These are phyloP conservation scores for Eupeodes latifasciatus DNA, from an alignment of 2,888 invertebrate species.

Conservation along the genomic window DNA sequence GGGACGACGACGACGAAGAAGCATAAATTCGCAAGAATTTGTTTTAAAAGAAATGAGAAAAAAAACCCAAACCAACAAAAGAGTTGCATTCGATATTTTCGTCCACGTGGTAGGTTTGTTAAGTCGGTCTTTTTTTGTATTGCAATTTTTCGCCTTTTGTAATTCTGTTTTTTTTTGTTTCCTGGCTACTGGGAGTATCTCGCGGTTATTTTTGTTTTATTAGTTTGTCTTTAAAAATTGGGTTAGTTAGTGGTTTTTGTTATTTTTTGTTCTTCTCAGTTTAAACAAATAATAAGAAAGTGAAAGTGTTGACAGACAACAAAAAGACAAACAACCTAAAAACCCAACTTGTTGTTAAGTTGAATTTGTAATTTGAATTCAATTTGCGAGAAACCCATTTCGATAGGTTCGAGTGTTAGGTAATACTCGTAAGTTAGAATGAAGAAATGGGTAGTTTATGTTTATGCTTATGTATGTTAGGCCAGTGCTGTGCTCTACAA, in stretches of 20 bases:
- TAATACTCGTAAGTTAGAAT: constrained; percentile 25
- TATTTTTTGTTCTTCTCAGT: constrained; percentile 13
- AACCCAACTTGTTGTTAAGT: constrained; percentile 44
- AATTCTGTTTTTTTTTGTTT: not conserved
- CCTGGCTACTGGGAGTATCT: constrained; percentile 2
- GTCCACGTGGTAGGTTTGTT: constrained; percentile 80
- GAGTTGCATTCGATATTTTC: constrained; percentile 71
- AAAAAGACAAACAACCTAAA: not conserved
- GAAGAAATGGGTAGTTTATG: not conserved
- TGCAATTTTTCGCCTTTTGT: constrained; percentile 21
- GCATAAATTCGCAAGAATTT: not conserved
- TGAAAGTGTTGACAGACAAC: constrained; percentile 58
- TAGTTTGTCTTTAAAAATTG: constrained; percentile 28
- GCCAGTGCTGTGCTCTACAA: not conserved
- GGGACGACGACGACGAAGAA: not conserved
- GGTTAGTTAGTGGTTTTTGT: constrained; percentile 48
- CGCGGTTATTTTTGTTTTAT: not conserved
- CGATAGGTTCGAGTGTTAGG: constrained; percentile 35
- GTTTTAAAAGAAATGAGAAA: not conserved
- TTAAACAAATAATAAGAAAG: constrained; percentile 33
- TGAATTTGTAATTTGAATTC: constrained; percentile 45
- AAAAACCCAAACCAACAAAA: not conserved
- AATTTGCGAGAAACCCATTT: not conserved
- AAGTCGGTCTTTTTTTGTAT: constrained; percentile 12
- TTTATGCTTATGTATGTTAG: too few relatives aligned